phyloP scores from a whole-genome alignment of 1,140 invertebrate genomes.

The Drosophila arizonae region DNA sequence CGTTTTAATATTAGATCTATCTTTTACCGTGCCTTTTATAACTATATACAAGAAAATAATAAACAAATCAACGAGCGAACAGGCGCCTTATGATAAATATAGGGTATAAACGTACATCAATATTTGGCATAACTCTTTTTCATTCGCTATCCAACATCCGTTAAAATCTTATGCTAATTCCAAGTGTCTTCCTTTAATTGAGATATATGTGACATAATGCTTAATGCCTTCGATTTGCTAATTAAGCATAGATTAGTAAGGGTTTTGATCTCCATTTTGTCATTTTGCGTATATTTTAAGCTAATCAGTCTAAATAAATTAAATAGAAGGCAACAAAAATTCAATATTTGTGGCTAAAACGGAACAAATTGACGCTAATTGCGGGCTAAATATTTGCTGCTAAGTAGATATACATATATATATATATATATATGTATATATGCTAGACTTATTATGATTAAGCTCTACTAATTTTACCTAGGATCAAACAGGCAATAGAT shows the following conservation, averaged over 20 bases:
- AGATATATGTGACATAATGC: slow-evolving; percentile 33
- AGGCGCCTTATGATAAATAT: slow-evolving; percentile 23
- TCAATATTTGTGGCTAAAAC: slow-evolving; percentile 45
- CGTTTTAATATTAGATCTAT: slow-evolving; percentile 61
- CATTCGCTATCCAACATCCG: slow-evolving; percentile 56
- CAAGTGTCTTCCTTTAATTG: slow-evolving; percentile 47
- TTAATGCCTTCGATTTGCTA: slow-evolving; percentile 42
- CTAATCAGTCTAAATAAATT: slow-evolving; percentile 75
- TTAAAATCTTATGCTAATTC: slow-evolving; percentile 54
- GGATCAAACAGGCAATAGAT: slow-evolving; percentile 5
- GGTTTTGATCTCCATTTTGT: neutral
- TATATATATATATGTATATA: slow-evolving; percentile 54
- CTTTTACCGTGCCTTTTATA: slow-evolving; percentile 63
- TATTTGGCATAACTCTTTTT: slow-evolving; percentile 70
- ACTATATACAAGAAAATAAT: slow-evolving; percentile 50
- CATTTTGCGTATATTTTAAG: slow-evolving; percentile 66
- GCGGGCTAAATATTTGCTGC: slow-evolving; percentile 63
- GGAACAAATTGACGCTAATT: slow-evolving; percentile 56
- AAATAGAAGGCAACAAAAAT: slow-evolving; percentile 58
- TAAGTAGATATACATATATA: slow-evolving; percentile 40
- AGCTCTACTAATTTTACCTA: slow-evolving; percentile 27
- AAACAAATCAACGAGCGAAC: slow-evolving; percentile 16
- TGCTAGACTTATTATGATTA: slow-evolving; percentile 27
- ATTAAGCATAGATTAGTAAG: slow-evolving; percentile 37
- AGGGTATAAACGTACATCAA: slow-evolving; percentile 46